Percentiles rank a stretch among this genome's conserved stretches.
These are phyloP conservation scores for Dendrocincla tyrannina DNA, from an alignment of 2,797 vertebrate species.

Conservation along the genomic window DNA sequence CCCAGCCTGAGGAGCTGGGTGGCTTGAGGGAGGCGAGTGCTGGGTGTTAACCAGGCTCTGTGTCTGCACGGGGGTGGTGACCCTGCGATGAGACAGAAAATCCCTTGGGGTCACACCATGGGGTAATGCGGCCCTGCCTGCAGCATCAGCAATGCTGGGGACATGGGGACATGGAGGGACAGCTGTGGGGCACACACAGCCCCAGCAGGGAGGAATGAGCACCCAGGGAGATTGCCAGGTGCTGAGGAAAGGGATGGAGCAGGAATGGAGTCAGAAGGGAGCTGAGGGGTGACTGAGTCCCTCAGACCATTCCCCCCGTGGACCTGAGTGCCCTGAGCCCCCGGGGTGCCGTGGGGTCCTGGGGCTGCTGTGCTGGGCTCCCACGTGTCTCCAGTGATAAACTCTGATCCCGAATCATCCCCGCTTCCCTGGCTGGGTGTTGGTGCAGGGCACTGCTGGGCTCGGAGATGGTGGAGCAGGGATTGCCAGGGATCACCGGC, in stretches of 20 bases:
- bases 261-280: background rate
- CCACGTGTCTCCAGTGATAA: rapidly evolving
- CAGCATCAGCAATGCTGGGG: background rate
- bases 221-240: background rate
- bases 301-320: background rate
- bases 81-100: background rate
- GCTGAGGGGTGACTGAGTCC: background rate
- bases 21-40: background rate
- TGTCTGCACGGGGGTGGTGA: background rate
- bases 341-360: rapidly evolving
- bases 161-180: rapidly evolving
- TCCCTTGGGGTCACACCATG: background rate
- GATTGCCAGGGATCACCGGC: rapidly evolving
- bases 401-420: background rate
- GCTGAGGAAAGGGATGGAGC: background rate
- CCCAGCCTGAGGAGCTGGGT: background rate
- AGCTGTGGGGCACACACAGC: background rate
- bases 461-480: background rate
- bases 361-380: background rate
- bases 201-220: rapidly evolving
- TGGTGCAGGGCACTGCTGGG: background rate
- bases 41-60: background rate
- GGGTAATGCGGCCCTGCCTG: rapidly evolving
- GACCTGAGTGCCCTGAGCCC: background rate
- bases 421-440: background rate